Base-by-base conservation (phyloP, 2,797 vertebrate species). In the Hemitrygon akajei region DNA sequence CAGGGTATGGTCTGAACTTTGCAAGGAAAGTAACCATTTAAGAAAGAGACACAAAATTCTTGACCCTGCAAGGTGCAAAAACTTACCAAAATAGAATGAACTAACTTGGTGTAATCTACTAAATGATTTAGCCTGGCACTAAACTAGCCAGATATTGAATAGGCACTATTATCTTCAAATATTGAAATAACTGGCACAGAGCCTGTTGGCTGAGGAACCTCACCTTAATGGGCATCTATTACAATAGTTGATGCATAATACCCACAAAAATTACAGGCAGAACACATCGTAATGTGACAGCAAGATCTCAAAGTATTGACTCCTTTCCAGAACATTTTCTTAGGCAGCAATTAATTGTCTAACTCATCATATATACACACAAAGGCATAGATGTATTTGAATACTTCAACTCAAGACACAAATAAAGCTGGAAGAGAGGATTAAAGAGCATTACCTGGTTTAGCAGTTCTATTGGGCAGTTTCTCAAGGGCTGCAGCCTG, bases 21-120 rank as follows among this genome's bases (percentile, higher is more conserved):
- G 27, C 30, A 7, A 60, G 60, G n/a, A n/a, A 89, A 66, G 58
- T n/a, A 87, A 60, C 30, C 58, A 66, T 66, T 66, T 18, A 73
- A 73, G 9, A 66, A 9, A 66, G 14, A 73, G 40, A 47, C 84
- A 87, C 60, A 37, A 89, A 69, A 66, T 34, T 34, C 60, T 37
- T 66, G n/a, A 89, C 86, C 86, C 69, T 69, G n/a, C 34, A 89
- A 89, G 86, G 86, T 89, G 60, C 60, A 89, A 66, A 66, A 89
- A 66, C 30, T 66, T 34, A 66, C n/a, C 60, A 89, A 69, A 89
- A 20, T 14, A 69, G n/a, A 89, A 89, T 89, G 60, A 89, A 89
- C 2, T 69, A 66, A 66, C 86, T 89, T 37, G 18, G 60, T 69
- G 60, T 37, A 37, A 89, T 9, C 60, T 30, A 89, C n/a, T 66